phyloP scores from a whole-genome alignment of 2,797 vertebrate genomes.

The Enteromius thamalakanensis region DNA sequence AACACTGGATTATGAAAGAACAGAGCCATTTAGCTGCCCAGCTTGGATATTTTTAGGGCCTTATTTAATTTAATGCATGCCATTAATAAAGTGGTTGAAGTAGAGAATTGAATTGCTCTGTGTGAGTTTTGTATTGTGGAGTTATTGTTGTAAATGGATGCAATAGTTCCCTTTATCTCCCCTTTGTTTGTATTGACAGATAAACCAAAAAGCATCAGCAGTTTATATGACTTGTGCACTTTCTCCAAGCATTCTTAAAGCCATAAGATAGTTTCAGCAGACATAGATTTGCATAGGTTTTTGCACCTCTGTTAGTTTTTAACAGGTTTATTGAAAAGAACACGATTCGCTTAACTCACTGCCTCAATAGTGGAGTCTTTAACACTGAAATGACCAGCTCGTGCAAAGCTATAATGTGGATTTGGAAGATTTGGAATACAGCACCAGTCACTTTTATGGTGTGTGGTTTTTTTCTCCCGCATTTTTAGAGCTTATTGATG shows the following conservation, averaged over 20 bases:
- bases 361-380: not conserved
- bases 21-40: constrained; percentile 27
- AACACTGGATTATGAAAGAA: constrained; percentile 33
- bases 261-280: not conserved
- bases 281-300: not conserved
- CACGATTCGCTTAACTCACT: not conserved
- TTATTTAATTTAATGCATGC: constrained; percentile 34
- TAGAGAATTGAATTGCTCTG: constrained; percentile 12
- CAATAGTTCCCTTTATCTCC: not conserved
- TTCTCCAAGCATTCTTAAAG: not conserved
- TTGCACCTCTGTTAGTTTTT: not conserved
- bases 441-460: not conserved
- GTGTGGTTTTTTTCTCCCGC: too few species aligned
- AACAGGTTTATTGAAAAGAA: constrained; percentile 7
- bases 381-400: not conserved
- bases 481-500: not conserved
- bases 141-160: not conserved
- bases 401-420: not conserved
- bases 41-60: constrained; percentile 19
- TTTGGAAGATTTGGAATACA: not conserved
- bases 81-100: constrained; percentile 31
- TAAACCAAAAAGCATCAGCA: not conserved
- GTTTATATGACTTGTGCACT: not conserved
- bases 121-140: not conserved
- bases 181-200: not conserved